Base-by-base conservation (phyloP, 2,113 vertebrate genomes). In the Australoheros scitulus region DNA sequence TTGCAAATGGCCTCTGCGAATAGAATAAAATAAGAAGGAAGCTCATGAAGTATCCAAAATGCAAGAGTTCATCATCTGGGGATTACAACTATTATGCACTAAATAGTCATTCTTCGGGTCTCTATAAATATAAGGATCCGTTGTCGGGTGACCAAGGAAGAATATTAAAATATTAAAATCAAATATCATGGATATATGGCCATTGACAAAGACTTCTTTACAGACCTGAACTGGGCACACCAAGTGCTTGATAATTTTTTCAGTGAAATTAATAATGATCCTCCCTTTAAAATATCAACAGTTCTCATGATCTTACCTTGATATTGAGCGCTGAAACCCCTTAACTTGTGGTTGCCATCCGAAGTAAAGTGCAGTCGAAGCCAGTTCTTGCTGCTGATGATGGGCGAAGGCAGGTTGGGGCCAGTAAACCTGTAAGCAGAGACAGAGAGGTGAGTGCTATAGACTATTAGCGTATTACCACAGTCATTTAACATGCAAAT, bases 301-400 rank as follows among this genome's bases (percentile, higher is more conserved):
- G 2, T 14, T 61, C 5, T 52, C 3, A 65, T 57, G 1, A 1
- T 82, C 83, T 95, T 93, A 99, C 98, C 98, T 97, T 99, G 98
- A 60, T 99, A 99, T 65, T 99, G 98, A 36, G 98, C 98, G 0
- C 97, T 99, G 95, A 99, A 99, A 52, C 98, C 98, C 4, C 97
- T 97, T 89, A 98, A 95, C 84, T 97, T 95, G 95, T 99, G 98
- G 96, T 99, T 99, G 78, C 98, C 97, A 0, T 99, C 98, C 0
- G 98, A 98, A 0, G 97, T 99, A 89, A 99, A 99, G 94, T 99
- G 98, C 50, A 99, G 96, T 18, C 98, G 92, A 24, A 99, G 96
- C 98, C 98, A 99, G 14, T 99, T 99, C 85, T 99, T 99, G 58
- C 98, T 99, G 96, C 98, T 99, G 94, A 99, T 99, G 61, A 99